These are phyloP conservation scores for Pampus argenteus DNA, from an alignment of 2,797 vertebrate species.

Conservation along the genomic window DNA sequence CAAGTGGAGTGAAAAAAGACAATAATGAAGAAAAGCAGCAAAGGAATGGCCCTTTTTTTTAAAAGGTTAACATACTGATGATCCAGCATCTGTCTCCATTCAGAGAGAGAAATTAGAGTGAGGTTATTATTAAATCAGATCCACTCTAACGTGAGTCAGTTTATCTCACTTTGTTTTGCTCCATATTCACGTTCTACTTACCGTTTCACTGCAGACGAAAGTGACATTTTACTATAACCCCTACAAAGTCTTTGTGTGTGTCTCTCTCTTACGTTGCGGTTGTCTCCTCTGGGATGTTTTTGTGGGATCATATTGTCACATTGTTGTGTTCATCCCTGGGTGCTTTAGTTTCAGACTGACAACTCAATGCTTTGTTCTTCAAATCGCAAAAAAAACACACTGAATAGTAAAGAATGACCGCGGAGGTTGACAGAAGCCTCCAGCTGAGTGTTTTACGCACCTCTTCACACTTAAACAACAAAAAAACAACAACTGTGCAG, in stretches of 20 bases:
- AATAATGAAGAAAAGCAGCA: conserved; percentile 58
- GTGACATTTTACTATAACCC: conserved; percentile 35
- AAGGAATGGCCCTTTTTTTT: conserved; percentile 28
- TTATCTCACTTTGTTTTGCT: conserved; percentile 20
- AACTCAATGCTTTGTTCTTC: conserved; percentile 49
- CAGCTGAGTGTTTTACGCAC: conserved; percentile 32
- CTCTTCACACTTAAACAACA: too few relatives aligned
- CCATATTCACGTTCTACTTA: conserved; percentile 19
- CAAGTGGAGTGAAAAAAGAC: conserved; percentile 58
- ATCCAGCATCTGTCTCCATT: conserved; percentile 42
- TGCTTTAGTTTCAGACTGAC: conserved; percentile 55
- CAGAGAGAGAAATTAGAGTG: conserved; percentile 17
- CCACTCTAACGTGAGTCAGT: conserved; percentile 15
- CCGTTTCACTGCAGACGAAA: conserved; percentile 13
- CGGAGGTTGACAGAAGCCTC: conserved; percentile 34
- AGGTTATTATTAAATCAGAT: conserved; percentile 26
- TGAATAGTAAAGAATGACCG: conserved; percentile 43
- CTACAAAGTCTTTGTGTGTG: conserved; percentile 29
- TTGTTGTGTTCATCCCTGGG: conserved; percentile 43
- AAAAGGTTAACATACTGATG: conserved; percentile 47
- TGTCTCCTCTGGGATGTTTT: conserved; percentile 53
- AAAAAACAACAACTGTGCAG: too few relatives aligned
- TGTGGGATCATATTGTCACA: conserved; percentile 54
- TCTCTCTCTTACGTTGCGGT: conserved; percentile 14
- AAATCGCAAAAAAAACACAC: conserved; percentile 48